phyloP scores from a whole-genome alignment of 1,140 invertebrate genomes.

The Steinernema feltiae region DNA sequence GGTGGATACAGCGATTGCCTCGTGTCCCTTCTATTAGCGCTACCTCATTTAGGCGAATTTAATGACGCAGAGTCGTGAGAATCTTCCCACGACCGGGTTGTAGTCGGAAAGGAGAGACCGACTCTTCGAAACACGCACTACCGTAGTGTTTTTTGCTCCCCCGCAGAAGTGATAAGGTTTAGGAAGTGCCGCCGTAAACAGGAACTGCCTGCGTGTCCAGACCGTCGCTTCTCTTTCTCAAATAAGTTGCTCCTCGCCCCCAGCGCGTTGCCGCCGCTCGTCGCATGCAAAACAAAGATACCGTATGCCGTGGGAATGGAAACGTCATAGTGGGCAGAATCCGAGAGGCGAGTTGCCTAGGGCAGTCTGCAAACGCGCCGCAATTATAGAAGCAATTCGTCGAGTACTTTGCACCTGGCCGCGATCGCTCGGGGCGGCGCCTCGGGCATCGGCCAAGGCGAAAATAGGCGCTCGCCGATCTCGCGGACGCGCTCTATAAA shows the following conservation, averaged over 20 bases:
- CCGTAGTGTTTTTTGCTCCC: background rate
- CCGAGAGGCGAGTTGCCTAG: background rate
- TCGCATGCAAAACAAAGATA: background rate
- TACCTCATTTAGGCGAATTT: background rate
- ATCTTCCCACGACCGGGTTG: background rate
- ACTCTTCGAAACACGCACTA: too few species aligned
- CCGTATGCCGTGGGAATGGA: background rate
- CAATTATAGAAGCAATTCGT: background rate
- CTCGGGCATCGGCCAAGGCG: background rate
- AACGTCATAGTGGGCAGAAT: background rate
- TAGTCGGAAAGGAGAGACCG: too few species aligned
- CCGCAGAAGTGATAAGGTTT: background rate
- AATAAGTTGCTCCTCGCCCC: too few species aligned
- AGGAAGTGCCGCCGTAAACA: background rate
- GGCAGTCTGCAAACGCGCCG: background rate
- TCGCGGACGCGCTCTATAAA: background rate
- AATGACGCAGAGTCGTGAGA: background rate
- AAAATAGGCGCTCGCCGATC: conserved; percentile 7
- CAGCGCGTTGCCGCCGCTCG: too few species aligned
- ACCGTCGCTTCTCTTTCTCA: too few species aligned
- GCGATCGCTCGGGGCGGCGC: conserved; percentile 10
- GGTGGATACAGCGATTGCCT: background rate
- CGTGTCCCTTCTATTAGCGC: background rate
- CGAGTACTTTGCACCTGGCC: conserved; percentile 4
- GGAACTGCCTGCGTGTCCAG: background rate